Conservation (phyloP, 2,113 vertebrate species). For the Zosterops hypoxanthus region DNA sequence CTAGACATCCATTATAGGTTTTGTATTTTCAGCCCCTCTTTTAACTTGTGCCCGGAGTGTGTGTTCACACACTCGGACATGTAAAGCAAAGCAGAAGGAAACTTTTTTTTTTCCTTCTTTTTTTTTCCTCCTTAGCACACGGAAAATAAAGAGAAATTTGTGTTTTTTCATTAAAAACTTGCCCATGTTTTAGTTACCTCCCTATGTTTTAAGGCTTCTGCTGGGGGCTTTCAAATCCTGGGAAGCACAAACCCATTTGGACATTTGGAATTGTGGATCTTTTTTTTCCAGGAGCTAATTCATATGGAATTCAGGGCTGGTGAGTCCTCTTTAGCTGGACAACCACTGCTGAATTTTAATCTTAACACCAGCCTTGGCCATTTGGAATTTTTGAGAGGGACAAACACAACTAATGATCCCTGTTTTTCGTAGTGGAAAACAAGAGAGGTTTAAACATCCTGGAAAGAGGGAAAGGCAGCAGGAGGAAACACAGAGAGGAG, state of each 20-base stretch:
- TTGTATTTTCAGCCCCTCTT: conserved; percentile 14
- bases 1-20: conserved; percentile 36
- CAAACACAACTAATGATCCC: no score
- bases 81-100: background rate
- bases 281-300: background rate
- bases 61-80: background rate
- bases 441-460: background rate
- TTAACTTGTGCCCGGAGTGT: conserved; percentile 19
- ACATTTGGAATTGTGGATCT: background rate
- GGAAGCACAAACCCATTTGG: background rate
- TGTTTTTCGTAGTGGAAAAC: no score
- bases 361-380: background rate
- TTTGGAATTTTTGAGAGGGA: background rate
- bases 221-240: background rate
- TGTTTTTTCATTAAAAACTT: background rate
- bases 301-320: background rate
- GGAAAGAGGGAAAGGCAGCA: background rate
- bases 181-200: background rate
- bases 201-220: background rate
- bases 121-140: background rate
- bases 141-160: background rate
- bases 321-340: background rate
- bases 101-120: fast-evolving
- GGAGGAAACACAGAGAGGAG: background rate
- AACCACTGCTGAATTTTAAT: background rate